Evolutionary conservation across 1,140 invertebrate genomes (phyloP).

Genomic region (Lucilia cuprina): DNA sequence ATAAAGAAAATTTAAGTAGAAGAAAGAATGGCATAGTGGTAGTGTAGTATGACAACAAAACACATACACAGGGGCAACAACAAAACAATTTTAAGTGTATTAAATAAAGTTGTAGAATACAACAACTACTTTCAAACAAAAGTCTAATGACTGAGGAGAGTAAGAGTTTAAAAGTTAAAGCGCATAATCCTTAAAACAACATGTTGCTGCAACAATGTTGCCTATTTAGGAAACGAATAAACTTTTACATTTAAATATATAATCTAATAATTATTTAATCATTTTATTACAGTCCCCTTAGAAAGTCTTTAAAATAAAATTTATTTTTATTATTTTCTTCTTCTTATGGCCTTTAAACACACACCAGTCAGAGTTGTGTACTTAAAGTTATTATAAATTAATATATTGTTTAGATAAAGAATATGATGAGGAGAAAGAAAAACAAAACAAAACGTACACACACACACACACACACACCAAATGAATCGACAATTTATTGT

Average conservation of each 20-base stretch:
- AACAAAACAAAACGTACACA: too few relatives aligned
- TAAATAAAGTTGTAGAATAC: neutral
- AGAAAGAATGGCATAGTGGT: neutral
- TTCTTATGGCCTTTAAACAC: too few relatives aligned
- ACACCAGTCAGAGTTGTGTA: too few relatives aligned
- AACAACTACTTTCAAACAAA: neutral
- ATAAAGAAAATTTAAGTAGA: neutral
- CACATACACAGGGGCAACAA: neutral
- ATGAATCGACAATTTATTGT: too few relatives aligned
- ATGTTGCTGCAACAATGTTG: conserved; percentile 28
- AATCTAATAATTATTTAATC: conserved; percentile 22
- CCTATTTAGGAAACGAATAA: neutral
- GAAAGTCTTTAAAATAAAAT: too few relatives aligned
- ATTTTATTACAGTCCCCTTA: neutral
- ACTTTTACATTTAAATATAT: neutral
- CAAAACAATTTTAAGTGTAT: conserved; percentile 10
- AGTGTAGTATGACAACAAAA: neutral
- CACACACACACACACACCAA: too few relatives aligned
- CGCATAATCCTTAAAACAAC: conserved; percentile 25
- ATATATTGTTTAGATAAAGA: too few relatives aligned
- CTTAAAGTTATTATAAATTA: too few relatives aligned
- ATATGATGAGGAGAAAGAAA: too few relatives aligned
- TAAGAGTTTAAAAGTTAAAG: neutral
- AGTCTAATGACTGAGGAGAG: neutral
- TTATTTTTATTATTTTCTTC: too few relatives aligned